phyloP scores from a whole-genome alignment of 2,888 invertebrate genomes.

The Ormyrus pomaceus region DNA sequence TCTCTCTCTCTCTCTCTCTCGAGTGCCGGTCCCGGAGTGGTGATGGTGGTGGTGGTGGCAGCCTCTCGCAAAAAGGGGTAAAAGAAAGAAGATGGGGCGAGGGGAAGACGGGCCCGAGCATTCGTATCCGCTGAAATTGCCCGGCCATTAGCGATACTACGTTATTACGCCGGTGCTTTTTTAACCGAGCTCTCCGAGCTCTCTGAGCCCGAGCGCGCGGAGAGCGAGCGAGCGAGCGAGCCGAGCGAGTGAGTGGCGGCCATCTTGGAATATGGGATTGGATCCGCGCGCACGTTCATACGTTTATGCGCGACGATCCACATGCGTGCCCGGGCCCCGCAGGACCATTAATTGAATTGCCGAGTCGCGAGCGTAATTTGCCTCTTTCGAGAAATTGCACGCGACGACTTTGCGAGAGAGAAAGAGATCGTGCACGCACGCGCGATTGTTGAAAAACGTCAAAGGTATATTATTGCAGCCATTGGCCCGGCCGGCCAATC shows the following conservation, averaged over 20 bases:
- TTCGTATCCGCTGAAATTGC: slow-evolving; percentile 74
- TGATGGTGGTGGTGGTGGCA: slow-evolving; percentile 19
- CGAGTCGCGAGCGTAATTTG: slow-evolving; percentile 47
- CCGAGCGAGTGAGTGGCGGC: slow-evolving; percentile 62
- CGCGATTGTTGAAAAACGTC: slow-evolving; percentile 31
- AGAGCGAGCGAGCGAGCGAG: slow-evolving; percentile 38
- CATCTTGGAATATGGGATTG: slow-evolving; percentile 74
- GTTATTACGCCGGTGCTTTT: slow-evolving; percentile 75
- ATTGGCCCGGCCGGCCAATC: slow-evolving; percentile 13
- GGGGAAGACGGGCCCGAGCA: slow-evolving; percentile 62
- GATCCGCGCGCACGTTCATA: slow-evolving; percentile 57
- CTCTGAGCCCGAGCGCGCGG: slow-evolving; percentile 12
- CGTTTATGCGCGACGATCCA: neutral
- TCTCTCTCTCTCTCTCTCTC: no score
- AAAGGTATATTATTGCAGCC: slow-evolving; percentile 35
- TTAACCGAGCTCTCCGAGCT: slow-evolving; percentile 58
- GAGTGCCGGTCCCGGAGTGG: neutral
- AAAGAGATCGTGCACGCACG: slow-evolving; percentile 8
- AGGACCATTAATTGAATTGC: slow-evolving; percentile 55
- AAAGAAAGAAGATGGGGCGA: slow-evolving; percentile 47
- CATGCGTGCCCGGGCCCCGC: neutral
- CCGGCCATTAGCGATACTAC: slow-evolving; percentile 75
- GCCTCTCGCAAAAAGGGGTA: slow-evolving; percentile 48
- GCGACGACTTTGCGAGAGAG: slow-evolving; percentile 12
- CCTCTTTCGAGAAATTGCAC: slow-evolving; percentile 43